A percentile compares a stretch with the other conserved stretches of the same genome.
Conservation (phyloP, 2,113 vertebrate species). For the Euleptes europaea region DNA sequence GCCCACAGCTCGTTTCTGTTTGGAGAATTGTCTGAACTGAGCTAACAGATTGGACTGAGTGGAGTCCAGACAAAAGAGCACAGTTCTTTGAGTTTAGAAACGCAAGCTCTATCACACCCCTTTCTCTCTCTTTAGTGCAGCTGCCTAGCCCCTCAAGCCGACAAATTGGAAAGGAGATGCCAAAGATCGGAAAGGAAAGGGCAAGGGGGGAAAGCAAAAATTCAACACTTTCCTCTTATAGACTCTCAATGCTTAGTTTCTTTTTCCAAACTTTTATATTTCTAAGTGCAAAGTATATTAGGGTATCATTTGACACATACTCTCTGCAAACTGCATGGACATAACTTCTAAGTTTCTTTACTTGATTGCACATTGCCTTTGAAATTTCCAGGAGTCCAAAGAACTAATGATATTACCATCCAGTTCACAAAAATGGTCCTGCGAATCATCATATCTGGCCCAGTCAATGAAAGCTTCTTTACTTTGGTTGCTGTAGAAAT, state of each 20-base stretch:
- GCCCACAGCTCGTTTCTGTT: neutral
- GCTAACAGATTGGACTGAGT: no score
- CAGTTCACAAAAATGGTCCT: slow-evolving; percentile 96
- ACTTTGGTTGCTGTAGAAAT: slow-evolving; percentile 86
- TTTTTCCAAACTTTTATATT: no score
- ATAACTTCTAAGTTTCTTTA: slow-evolving; percentile 2
- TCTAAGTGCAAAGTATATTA: neutral
- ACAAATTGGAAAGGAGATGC: no score
- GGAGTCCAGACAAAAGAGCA: no score
- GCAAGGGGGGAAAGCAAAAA: no score
- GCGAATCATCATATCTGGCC: slow-evolving; percentile 96
- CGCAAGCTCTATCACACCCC: no score
- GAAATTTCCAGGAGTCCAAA: slow-evolving; percentile 2
- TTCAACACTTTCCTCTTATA: no score
- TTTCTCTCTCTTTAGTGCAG: no score
- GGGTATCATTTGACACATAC: neutral
- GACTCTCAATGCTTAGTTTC: no score
- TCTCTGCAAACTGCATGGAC: neutral
- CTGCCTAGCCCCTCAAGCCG: no score
- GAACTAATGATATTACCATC: slow-evolving; percentile 82
- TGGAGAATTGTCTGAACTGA: neutral
- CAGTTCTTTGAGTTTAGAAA: no score
- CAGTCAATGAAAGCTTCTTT: slow-evolving; percentile 97
- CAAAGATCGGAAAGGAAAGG: no score
- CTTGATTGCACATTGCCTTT: neutral